Conservation (phyloP, 1,140 invertebrate species). For the Macrocentrus cingulum region DNA sequence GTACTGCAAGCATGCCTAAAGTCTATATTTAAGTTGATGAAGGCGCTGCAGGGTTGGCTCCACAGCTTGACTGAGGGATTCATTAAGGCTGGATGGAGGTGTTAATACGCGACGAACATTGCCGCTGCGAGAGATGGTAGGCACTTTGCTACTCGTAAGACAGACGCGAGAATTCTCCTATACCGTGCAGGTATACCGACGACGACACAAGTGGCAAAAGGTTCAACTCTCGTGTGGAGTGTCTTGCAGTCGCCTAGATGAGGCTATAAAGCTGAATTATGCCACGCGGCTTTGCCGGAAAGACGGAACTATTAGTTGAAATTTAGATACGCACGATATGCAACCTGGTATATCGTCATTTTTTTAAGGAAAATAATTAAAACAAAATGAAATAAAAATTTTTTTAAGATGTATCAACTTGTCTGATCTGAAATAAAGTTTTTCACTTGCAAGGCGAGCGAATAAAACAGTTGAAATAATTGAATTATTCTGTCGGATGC, state of each 20-base stretch:
- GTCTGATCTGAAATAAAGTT: too few relatives aligned
- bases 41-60: too few relatives aligned
- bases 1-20: too few relatives aligned
- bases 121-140: conserved; percentile 36
- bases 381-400: too few relatives aligned
- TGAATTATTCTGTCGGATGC: too few relatives aligned
- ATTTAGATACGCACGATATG: conserved; percentile 42
- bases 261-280: conserved; percentile 47
- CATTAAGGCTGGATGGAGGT: conserved; percentile 52
- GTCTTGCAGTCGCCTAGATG: conserved; percentile 28
- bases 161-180: conserved; percentile 25
- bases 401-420: too few relatives aligned
- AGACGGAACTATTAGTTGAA: conserved; percentile 46
- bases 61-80: conserved; percentile 42
- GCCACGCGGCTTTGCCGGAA: conserved; percentile 24
- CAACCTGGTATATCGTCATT: too few relatives aligned
- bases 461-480: too few relatives aligned
- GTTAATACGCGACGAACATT: conserved; percentile 51
- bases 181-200: not conserved
- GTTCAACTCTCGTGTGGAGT: not conserved
- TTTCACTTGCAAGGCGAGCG: too few relatives aligned
- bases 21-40: too few relatives aligned
- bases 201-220: conserved; percentile 3
- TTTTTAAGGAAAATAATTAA: too few relatives aligned
- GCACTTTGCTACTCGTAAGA: conserved; percentile 39